Evolutionary conservation across 2,797 vertebrate species (phyloP).

Genomic region (Enteromius argenteus): DNA sequence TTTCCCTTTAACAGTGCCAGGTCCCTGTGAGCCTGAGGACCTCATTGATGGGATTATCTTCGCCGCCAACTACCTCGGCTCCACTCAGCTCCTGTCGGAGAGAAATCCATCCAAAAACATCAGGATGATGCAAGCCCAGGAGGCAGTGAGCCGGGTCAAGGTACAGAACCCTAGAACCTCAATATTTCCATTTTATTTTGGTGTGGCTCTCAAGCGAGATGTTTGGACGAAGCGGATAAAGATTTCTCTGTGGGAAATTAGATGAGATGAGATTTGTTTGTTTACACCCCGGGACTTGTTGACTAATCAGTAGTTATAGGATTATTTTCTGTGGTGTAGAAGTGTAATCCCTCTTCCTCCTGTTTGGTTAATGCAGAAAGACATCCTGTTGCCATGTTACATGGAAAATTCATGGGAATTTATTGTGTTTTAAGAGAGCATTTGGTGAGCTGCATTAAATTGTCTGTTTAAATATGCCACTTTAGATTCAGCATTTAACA

Average conservation of each 20-base stretch:
- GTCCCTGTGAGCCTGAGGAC: conserved; percentile 97
- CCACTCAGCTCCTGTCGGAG: conserved; percentile 97
- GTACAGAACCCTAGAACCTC: conserved; percentile 72
- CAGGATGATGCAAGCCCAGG: conserved; percentile 98
- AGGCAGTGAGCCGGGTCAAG: conserved; percentile 98
- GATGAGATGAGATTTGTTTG: conserved; percentile 60
- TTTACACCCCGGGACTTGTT: conserved; percentile 59
- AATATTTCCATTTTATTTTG: conserved; percentile 11
- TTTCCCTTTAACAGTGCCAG: conserved; percentile 85
- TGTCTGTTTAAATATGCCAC: neutral
- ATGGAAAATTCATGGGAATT: conserved; percentile 19
- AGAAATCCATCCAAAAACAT: conserved; percentile 98
- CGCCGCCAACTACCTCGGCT: conserved; percentile 98
- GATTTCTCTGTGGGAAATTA: conserved; percentile 35
- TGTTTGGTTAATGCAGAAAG: conserved; percentile 29
- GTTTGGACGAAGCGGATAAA: conserved; percentile 19
- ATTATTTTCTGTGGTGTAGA: conserved; percentile 47
- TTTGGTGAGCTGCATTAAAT: neutral
- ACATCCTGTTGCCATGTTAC: conserved; percentile 38
- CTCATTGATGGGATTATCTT: conserved; percentile 99
- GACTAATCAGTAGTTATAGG: conserved; percentile 59
- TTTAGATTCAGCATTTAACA: neutral
- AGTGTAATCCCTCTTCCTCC: conserved; percentile 52
- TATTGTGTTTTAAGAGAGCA: conserved; percentile 34
- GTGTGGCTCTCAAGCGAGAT: neutral